These are phyloP conservation scores for Parnassius orleans DNA, from an alignment of 2,888 invertebrate genomes.

Conservation along the genomic window DNA sequence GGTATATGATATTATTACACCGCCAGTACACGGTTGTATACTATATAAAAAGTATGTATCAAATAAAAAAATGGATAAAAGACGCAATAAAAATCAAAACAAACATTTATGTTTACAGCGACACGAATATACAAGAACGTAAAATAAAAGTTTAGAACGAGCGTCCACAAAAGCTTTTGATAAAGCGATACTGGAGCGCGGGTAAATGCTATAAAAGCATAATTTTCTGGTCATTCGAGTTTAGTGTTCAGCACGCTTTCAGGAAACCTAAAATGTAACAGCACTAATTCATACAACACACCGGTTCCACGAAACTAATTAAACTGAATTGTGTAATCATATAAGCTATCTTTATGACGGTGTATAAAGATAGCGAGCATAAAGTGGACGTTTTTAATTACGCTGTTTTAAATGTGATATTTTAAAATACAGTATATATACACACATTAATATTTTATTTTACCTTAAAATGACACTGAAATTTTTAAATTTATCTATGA, in stretches of 20 bases:
- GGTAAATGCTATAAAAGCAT: constrained; percentile 11
- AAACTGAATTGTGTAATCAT: constrained; percentile 14
- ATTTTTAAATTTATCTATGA: too few relatives aligned
- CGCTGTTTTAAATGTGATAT: neutral
- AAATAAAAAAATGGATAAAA: too few relatives aligned
- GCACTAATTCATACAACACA: constrained; percentile 8
- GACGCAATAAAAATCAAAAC: too few relatives aligned
- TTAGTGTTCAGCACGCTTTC: constrained; percentile 2
- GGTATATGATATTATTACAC: too few relatives aligned
- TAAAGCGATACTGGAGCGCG: neutral
- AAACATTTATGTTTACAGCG: too few relatives aligned
- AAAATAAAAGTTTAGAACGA: too few relatives aligned
- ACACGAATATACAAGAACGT: too few relatives aligned
- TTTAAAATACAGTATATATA: neutral
- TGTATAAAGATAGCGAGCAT: constrained; percentile 1
- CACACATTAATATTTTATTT: too few relatives aligned
- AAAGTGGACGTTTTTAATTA: neutral
- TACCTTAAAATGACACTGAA: too few relatives aligned
- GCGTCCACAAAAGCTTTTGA: neutral
- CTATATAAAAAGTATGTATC: too few relatives aligned
- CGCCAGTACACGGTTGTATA: too few relatives aligned
- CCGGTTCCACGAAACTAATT: constrained; percentile 5
- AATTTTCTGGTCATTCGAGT: constrained; percentile 5
- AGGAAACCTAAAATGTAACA: neutral
- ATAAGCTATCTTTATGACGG: constrained; percentile 12